phyloP scores from a whole-genome alignment of 2,888 invertebrate genomes.

The Hypomecis punctinalis region DNA sequence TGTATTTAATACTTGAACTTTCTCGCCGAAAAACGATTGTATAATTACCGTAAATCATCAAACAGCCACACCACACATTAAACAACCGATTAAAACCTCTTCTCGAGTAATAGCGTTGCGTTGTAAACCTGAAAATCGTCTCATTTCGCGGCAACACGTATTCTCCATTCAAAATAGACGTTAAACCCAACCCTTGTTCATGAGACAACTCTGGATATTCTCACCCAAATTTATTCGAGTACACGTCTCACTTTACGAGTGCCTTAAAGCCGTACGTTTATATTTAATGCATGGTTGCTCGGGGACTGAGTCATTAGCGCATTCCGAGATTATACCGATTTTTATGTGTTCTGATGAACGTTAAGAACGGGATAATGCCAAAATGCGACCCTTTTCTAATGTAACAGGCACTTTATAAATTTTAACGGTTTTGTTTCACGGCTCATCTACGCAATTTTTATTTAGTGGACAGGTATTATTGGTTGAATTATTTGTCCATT shows the following conservation, averaged over 20 bases:
- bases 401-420: too few relatives aligned
- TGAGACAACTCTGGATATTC: slow-evolving; percentile 4
- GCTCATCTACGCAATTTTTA: too few relatives aligned
- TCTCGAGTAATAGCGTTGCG: neutral
- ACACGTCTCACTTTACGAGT: slow-evolving; percentile 16
- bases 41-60: too few relatives aligned
- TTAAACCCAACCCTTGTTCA: slow-evolving; percentile 13
- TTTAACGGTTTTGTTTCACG: too few relatives aligned
- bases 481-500: too few relatives aligned
- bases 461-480: too few relatives aligned
- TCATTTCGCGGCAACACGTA: slow-evolving; percentile 8
- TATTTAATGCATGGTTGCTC: slow-evolving; percentile 13
- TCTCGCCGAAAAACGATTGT: too few relatives aligned
- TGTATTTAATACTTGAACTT: too few relatives aligned
- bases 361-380: too few relatives aligned
- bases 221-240: slow-evolving; percentile 9
- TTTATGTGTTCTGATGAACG: neutral
- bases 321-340: neutral
- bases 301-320: slow-evolving; percentile 1
- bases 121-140: neutral
- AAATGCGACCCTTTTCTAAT: too few relatives aligned
- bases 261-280: slow-evolving; percentile 9
- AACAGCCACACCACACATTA: too few relatives aligned
- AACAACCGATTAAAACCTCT: neutral
- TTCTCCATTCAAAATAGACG: slow-evolving; percentile 13